Evolutionary conservation across 2,888 invertebrate species (phyloP), one percentile per base, ranked within the genome.

Genomic region (Macrosoma leucophasiata): DNA sequence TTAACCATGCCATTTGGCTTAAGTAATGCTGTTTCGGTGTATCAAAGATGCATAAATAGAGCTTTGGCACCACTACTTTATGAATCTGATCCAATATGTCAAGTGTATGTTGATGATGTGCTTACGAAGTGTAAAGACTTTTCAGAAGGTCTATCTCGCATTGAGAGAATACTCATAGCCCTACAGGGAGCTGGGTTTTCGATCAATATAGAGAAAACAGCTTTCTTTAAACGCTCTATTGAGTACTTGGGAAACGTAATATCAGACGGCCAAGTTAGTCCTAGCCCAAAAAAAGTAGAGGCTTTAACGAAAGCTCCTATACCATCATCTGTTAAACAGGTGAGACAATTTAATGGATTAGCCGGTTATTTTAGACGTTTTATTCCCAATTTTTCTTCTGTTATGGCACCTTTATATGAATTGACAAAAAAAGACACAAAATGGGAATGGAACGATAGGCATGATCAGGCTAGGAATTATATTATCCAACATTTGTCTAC

Each of bases 21-120:
- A 2, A 38, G 31, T 1, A 48, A 48, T 13, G 43, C 43, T 2
- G 40, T 42, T 1, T 18, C 23, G 6, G 34, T 34, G 2, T 34
- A 24, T 14, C 34, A 34, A 20, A 17, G 34, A 12, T 20, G 21
- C 11, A 29, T 34, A 3, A 33, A 30, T 11, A 24, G 21, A n/a
- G 28, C 25, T 7, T 15, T 28, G 13, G 6, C n/a, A 17, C 14
- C 13, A n/a, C n/a, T 29, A 5, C n/a, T 10, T 12, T 24, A 48
- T 3, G 43, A 49, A n/a, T n/a, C n/a, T 18, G 23, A 29, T 22
- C 14, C 19, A 8, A 18, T 36, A n/a, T 6, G 43, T 0, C 13
- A 49, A 0, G 15, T 43, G 1, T 55, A 44, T 12, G 48, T 59
- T 45, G 56, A 55, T 29, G 56, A 59, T 10, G 26, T 57, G 0